A percentile compares a stretch with the other conserved stretches of the same genome.
Evolutionary conservation across 2,113 vertebrate species (phyloP).

Genomic region (Cnemophilus loriae): DNA sequence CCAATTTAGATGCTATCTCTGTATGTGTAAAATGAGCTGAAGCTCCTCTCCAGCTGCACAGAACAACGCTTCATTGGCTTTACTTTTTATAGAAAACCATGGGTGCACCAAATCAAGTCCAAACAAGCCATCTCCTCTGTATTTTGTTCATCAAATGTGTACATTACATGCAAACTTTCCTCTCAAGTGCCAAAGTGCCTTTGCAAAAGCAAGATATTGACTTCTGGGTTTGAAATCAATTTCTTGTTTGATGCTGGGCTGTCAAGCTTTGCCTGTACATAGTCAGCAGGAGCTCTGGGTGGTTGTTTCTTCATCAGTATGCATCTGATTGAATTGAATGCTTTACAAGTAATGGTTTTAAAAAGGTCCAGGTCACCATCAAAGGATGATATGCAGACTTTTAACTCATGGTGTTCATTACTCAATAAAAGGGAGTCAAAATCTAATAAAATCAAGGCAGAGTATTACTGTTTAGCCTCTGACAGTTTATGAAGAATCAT

Average conservation of each 20-base stretch:
- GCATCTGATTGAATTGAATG: background rate
- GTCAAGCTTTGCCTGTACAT: background rate
- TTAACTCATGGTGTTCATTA: background rate
- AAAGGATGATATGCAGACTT: background rate
- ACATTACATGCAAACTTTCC: slow-evolving; percentile 29
- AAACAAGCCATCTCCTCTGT: background rate
- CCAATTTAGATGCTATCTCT: background rate
- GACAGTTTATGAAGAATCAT: background rate
- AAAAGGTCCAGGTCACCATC: background rate
- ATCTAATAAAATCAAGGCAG: background rate
- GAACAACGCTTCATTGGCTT: background rate
- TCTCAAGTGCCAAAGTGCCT: slow-evolving; percentile 43
- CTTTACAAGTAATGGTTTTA: background rate
- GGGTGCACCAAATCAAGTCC: background rate
- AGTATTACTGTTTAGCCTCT: background rate
- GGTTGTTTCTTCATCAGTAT: background rate
- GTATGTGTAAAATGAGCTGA: background rate
- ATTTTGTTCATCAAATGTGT: slow-evolving; percentile 15
- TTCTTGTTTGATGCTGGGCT: slow-evolving; percentile 33
- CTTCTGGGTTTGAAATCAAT: slow-evolving; percentile 46
- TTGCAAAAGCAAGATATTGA: slow-evolving; percentile 60
- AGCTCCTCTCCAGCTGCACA: background rate
- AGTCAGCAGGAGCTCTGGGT: slow-evolving; percentile 1
- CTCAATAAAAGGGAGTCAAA: background rate
- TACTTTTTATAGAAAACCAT: background rate